phyloP scores from a whole-genome alignment of 2,888 invertebrate genomes.

The Holacanthella duospinosa region DNA sequence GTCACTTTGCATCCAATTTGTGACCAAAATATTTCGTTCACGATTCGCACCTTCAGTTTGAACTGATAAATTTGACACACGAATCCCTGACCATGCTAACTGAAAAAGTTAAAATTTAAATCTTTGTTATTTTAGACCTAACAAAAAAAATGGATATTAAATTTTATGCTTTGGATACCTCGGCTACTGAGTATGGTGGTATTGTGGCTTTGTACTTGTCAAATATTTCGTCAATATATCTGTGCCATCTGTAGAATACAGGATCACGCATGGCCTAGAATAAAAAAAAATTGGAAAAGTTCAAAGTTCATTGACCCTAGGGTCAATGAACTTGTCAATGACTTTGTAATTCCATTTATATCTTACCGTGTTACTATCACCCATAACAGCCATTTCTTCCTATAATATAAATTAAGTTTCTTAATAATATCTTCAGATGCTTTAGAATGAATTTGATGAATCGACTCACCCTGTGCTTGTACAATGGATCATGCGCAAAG shows the following conservation, averaged over 20 bases:
- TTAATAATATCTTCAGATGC: neutral
- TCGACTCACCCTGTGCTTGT: conserved; percentile 57
- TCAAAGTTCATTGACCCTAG: neutral
- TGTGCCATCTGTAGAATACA: conserved; percentile 74
- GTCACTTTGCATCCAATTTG: conserved; percentile 69
- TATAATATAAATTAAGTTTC: conserved; percentile 41
- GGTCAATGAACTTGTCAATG: neutral
- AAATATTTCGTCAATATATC: conserved; percentile 67
- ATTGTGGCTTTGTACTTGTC: conserved; percentile 60
- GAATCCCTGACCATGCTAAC: conserved; percentile 33
- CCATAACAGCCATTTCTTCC: conserved; percentile 73
- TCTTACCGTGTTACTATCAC: conserved; percentile 57
- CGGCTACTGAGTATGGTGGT: conserved; percentile 49
- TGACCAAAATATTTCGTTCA: conserved; percentile 45
- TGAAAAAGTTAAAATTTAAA: neutral
- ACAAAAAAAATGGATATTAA: neutral
- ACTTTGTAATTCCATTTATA: too few species aligned
- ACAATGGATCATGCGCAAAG: conserved; percentile 69
- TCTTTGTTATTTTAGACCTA: neutral
- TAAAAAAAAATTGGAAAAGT: neutral
- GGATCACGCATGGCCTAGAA: conserved; percentile 70
- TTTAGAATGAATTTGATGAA: neutral
- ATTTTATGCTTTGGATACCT: conserved; percentile 7
- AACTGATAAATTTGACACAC: conserved; percentile 29
- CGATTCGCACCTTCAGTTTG: conserved; percentile 43